Conservation (phyloP, 2,797 vertebrate genomes). For the Arctocebus calabarensis region DNA sequence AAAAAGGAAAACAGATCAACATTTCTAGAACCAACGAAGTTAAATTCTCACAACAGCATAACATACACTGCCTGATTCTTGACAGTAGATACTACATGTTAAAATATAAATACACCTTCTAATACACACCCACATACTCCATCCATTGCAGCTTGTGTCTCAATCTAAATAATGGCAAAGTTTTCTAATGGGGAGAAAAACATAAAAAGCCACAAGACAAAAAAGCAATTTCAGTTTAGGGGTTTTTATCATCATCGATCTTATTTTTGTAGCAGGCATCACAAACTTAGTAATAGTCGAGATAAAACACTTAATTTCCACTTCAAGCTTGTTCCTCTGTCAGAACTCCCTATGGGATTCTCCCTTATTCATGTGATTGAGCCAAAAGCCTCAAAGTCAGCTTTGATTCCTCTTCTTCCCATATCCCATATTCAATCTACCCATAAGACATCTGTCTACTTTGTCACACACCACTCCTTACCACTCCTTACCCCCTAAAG, state of each 20-base stretch:
- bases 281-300: constrained; percentile 14
- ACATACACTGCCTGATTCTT: not conserved
- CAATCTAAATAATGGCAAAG: not conserved
- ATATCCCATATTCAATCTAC: not conserved
- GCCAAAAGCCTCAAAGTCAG: not conserved
- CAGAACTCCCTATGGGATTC: not conserved
- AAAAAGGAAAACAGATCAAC: not conserved
- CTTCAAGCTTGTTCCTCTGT: not conserved
- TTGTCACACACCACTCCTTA: not conserved
- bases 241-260: not conserved
- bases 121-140: not conserved
- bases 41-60: not conserved
- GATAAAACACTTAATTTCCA: constrained; percentile 13
- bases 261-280: constrained; percentile 2
- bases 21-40: not conserved
- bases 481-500: not conserved
- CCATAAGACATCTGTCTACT: not conserved
- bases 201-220: not conserved
- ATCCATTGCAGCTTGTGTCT: not conserved
- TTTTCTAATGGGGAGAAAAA: not conserved
- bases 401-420: not conserved
- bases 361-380: not conserved
- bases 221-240: constrained; percentile 36
- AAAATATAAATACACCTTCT: not conserved
- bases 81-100: not conserved